phyloP scores from a whole-genome alignment of 2,797 vertebrate genomes.

The Tauraco hartlaubi region DNA sequence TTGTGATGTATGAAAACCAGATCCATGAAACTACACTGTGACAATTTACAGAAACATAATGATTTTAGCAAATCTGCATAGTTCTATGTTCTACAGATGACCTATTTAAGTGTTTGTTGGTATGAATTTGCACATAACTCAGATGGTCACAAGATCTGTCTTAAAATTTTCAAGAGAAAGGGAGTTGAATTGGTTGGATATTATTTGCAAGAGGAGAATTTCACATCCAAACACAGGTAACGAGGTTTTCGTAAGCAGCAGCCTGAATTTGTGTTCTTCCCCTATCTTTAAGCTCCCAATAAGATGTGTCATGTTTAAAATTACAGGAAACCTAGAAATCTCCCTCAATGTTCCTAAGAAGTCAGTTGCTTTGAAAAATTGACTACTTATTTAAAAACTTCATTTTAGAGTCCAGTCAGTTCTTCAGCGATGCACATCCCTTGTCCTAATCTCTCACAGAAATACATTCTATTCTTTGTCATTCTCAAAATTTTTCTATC shows the following conservation, averaged over 20 bases:
- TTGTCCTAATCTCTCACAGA: background rate
- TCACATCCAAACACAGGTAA: background rate
- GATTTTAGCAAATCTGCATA: constrained; percentile 57
- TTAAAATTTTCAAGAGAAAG: background rate
- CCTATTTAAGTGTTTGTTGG: background rate
- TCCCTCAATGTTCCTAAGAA: background rate
- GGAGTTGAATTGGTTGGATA: background rate
- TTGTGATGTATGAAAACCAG: constrained; percentile 71
- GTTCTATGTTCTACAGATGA: background rate
- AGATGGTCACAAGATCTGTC: background rate
- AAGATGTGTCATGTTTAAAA: background rate
- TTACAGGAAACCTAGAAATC: background rate
- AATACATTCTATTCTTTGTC: background rate
- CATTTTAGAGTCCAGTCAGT: background rate
- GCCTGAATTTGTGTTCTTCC: background rate
- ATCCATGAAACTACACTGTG: constrained; percentile 51
- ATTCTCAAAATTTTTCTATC: background rate
- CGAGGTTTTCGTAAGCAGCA: background rate
- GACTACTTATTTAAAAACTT: background rate
- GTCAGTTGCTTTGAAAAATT: background rate
- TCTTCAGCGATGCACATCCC: background rate
- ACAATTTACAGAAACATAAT: constrained; percentile 46
- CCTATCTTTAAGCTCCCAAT: background rate
- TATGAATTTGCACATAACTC: background rate
- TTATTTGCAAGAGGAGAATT: background rate